A percentile compares a stretch with the other conserved stretches of the same genome.
Conservation (phyloP, 2,797 vertebrate genomes). For the Ctenochaetus hawaiiensis region DNA sequence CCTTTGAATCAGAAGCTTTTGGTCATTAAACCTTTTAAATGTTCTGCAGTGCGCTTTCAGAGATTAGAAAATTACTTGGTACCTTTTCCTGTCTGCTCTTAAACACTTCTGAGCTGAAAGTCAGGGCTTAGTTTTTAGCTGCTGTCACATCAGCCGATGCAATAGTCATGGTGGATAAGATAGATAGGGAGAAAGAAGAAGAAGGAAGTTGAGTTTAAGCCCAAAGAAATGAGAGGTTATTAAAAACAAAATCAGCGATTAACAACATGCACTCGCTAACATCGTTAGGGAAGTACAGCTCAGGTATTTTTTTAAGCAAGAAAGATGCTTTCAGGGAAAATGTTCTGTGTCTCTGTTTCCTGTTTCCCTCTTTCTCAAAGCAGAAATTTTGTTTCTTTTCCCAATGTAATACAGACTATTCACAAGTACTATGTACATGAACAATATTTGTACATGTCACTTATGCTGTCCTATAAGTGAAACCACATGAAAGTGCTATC, state of each 20-base stretch:
- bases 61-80: conserved; percentile 75
- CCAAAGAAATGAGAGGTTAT: conserved; percentile 9
- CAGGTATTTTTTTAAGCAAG: conserved; percentile 1
- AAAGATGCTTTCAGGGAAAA: not conserved
- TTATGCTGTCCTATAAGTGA: not conserved
- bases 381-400: not conserved
- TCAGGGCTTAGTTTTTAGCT: conserved; percentile 61
- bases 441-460: not conserved
- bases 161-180: conserved; percentile 24
- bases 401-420: not conserved
- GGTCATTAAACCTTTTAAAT: conserved; percentile 79
- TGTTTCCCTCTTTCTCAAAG: not conserved
- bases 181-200: conserved; percentile 1
- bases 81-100: conserved; percentile 64
- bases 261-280: not conserved
- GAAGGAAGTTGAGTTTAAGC: not conserved
- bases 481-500: not conserved
- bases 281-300: not conserved
- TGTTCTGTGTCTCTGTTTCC: not conserved
- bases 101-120: conserved; percentile 61
- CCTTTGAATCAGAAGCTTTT: conserved; percentile 66
- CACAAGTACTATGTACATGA: not conserved
- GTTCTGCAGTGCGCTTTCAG: conserved; percentile 61
- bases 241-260: conserved; percentile 22
- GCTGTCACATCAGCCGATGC: conserved; percentile 57